Evolutionary conservation across 2,797 vertebrate genomes (phyloP), one percentile per base, ranked within the genome.

Genomic region (Manis javanica): DNA sequence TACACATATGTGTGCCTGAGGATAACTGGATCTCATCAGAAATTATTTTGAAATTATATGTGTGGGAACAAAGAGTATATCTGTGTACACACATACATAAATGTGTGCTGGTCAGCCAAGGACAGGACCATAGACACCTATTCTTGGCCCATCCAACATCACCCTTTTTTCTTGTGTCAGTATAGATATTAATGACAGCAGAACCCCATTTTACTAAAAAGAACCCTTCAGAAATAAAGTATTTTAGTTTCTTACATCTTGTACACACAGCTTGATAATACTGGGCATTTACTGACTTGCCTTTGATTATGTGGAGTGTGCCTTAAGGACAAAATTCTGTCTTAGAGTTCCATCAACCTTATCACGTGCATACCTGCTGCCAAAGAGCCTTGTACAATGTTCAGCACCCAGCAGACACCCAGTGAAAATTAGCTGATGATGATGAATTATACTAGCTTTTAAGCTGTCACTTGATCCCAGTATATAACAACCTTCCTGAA

Each of bases 361-460:
- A 95, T 94, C 95, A 92, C 55, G 24, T 39, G 81, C 57, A 92
- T 31, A 21, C 49, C 78, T 77, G 87, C 96, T 96, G 95, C 96
- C 94, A 97, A 91, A 77, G 57, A 94, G 34, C 85, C 82, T 63
- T 92, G 87, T 68, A 71, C 24, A 64, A 66, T 71, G 88, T 53
- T 96, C 92, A 94, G 92, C 86, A 96, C 95, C 94, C 94, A 96
- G 90, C 96, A 85, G 96, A 97, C 86, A 96, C 84, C 85, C 77
- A 90, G 95, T 66, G 94, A 96, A 97, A 97, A 96, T 96, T 96
- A 97, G 88, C 95, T 81, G 96, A 95, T 97, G 92, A 95, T 97
- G 97, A 97, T 97, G 95, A 97, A 98, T 98, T 97, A 97, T 95
- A 92, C 91, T 77, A 79, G 96, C 96, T 98, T 98, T 97, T 97